phyloP scores from a whole-genome alignment of 1,140 invertebrate species.

The Leptinotarsa texana region DNA sequence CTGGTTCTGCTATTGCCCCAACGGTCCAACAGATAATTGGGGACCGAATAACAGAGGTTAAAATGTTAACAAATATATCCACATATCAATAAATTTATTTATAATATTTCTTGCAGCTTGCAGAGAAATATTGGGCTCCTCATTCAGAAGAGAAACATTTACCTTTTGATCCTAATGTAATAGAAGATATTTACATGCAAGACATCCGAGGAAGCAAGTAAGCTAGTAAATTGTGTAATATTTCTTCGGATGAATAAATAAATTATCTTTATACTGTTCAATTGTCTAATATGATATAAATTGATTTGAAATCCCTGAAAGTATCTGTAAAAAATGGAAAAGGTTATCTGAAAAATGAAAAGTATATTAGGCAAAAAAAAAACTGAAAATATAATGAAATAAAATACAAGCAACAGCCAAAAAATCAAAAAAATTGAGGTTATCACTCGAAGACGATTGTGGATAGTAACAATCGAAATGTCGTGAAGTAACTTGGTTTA shows the following conservation, averaged over 20 bases:
- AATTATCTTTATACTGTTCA: slow-evolving; percentile 9
- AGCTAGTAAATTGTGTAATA: slow-evolving; percentile 33
- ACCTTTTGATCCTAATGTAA: slow-evolving; percentile 72
- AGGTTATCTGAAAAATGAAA: too few species aligned
- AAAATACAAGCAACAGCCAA: too few species aligned
- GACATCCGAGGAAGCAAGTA: slow-evolving; percentile 77
- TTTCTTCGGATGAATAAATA: too few species aligned
- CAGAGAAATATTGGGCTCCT: slow-evolving; percentile 87
- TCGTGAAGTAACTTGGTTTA: too few species aligned
- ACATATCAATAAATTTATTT: slow-evolving; percentile 28
- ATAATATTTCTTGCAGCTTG: slow-evolving; percentile 66
- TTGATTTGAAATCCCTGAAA: too few species aligned
- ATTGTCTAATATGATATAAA: too few species aligned
- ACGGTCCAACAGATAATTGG: slow-evolving; percentile 79
- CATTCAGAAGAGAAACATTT: slow-evolving; percentile 71
- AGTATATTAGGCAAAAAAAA: too few species aligned
- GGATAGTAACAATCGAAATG: too few species aligned
- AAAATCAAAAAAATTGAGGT: too few species aligned
- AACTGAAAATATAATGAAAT: too few species aligned
- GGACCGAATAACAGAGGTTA: slow-evolving; percentile 74
- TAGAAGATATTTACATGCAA: slow-evolving; percentile 80
- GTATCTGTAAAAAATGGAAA: too few species aligned
- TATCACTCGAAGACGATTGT: too few species aligned
- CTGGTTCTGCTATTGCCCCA: slow-evolving; percentile 54
- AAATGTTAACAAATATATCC: slow-evolving; percentile 29